A percentile compares a stretch with the other conserved stretches of the same genome.
Conservation (phyloP, 2,797 vertebrate species). For the Carapus acus region DNA sequence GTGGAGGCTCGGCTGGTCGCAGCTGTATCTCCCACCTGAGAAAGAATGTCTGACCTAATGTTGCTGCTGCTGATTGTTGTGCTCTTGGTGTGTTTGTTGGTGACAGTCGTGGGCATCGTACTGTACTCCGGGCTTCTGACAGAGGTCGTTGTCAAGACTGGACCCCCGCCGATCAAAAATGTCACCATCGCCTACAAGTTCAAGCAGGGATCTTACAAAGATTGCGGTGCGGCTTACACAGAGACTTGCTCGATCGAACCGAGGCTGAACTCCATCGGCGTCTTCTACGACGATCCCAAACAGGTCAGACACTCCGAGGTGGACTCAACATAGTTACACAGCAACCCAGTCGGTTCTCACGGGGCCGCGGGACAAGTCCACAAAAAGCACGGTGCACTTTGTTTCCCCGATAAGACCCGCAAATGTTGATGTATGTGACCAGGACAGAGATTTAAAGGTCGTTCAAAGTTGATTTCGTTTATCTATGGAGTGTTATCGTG, state of each 20-base stretch:
- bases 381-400: slow-evolving; percentile 20
- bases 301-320: slow-evolving; percentile 57
- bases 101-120: slow-evolving; percentile 75
- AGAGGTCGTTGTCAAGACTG: slow-evolving; percentile 80
- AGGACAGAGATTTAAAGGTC: slow-evolving; percentile 20
- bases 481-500: too few species aligned
- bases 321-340: not conserved
- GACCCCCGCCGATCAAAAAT: slow-evolving; percentile 80
- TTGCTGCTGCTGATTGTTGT: slow-evolving; percentile 74
- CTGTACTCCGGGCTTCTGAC: slow-evolving; percentile 86
- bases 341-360: slow-evolving; percentile 2
- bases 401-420: slow-evolving; percentile 39
- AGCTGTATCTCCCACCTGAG: slow-evolving; percentile 12
- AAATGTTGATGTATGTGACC: slow-evolving; percentile 23
- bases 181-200: slow-evolving; percentile 92
- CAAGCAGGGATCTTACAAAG: slow-evolving; percentile 79
- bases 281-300: slow-evolving; percentile 91
- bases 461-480: not conserved
- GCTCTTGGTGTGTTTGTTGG: slow-evolving; percentile 72
- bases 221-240: slow-evolving; percentile 78
- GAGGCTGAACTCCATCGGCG: slow-evolving; percentile 76
- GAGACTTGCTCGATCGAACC: slow-evolving; percentile 88
- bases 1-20: slow-evolving; percentile 14
- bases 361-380: slow-evolving; percentile 32
- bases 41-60: slow-evolving; percentile 78